Evolutionary conservation across 2,113 vertebrate genomes (phyloP).

Genomic region (Alethe diademata): DNA sequence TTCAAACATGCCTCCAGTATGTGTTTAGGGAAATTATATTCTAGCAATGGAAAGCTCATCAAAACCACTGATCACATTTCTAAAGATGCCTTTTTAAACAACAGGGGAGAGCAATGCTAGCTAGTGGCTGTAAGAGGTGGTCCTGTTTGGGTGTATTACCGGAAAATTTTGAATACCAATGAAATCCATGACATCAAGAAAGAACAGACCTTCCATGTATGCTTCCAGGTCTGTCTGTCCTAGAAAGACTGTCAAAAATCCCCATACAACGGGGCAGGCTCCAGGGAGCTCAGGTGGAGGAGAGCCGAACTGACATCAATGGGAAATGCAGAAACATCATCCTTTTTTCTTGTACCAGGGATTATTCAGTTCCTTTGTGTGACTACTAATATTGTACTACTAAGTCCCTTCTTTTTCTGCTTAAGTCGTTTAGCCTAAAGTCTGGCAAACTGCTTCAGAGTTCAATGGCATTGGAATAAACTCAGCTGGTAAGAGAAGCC

Average conservation of each 20-base stretch:
- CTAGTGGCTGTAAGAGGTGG: fast-evolving
- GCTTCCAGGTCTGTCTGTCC: neutral
- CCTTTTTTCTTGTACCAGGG: neutral
- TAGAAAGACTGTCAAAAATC: neutral
- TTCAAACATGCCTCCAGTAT: neutral
- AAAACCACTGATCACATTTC: neutral
- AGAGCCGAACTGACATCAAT: fast-evolving
- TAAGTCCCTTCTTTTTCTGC: neutral
- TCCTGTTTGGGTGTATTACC: fast-evolving
- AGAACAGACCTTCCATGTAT: neutral
- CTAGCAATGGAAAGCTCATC: neutral
- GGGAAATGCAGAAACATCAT: neutral
- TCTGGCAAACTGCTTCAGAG: fast-evolving
- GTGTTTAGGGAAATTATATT: neutral
- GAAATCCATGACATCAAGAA: neutral
- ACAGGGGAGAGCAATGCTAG: neutral
- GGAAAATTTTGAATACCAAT: neutral
- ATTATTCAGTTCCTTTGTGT: neutral
- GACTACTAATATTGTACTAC: neutral
- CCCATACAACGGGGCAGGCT: neutral
- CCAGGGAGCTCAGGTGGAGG: fast-evolving
- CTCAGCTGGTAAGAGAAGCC: neutral
- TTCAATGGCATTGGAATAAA: neutral
- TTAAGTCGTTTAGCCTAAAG: neutral
- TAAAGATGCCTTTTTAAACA: neutral